phyloP scores from a whole-genome alignment of 2,888 invertebrate species.

The Erebia epiphron region DNA sequence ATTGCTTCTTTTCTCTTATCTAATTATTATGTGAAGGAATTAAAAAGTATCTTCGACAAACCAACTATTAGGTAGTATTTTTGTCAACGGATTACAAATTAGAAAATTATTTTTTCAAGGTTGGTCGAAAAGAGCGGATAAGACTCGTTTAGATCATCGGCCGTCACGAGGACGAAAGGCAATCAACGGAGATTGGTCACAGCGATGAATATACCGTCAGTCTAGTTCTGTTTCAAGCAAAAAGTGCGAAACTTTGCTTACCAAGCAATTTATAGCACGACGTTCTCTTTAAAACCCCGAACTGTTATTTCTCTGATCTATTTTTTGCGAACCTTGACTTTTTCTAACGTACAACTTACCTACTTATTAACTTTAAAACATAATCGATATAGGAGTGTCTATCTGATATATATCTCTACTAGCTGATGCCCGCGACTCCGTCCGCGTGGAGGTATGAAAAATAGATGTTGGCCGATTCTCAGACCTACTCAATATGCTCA shows the following conservation, averaged over 20 bases:
- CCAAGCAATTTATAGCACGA: conserved; percentile 8
- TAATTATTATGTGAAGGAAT: neutral
- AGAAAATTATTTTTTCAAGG: neutral
- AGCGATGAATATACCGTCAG: conserved; percentile 39
- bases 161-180: conserved; percentile 41
- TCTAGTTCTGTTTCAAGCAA: conserved; percentile 20
- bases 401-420: too few relatives aligned
- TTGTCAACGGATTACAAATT: neutral
- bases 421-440: too few relatives aligned
- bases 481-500: too few relatives aligned
- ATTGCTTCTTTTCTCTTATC: too few relatives aligned
- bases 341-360: neutral
- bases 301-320: conserved; percentile 10
- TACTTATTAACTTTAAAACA: neutral
- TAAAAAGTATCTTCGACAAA: neutral
- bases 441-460: too few relatives aligned
- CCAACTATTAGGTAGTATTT: neutral
- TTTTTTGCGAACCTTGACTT: conserved; percentile 8
- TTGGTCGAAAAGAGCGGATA: conserved; percentile 19
- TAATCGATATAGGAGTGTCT: too few relatives aligned
- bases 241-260: conserved; percentile 22
- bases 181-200: conserved; percentile 47
- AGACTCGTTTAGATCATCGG: conserved; percentile 36
- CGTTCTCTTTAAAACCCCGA: conserved; percentile 15
- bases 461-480: too few relatives aligned